These are phyloP conservation scores for Cottoperca gobio DNA, from an alignment of 2,797 vertebrate species.

Conservation along the genomic window DNA sequence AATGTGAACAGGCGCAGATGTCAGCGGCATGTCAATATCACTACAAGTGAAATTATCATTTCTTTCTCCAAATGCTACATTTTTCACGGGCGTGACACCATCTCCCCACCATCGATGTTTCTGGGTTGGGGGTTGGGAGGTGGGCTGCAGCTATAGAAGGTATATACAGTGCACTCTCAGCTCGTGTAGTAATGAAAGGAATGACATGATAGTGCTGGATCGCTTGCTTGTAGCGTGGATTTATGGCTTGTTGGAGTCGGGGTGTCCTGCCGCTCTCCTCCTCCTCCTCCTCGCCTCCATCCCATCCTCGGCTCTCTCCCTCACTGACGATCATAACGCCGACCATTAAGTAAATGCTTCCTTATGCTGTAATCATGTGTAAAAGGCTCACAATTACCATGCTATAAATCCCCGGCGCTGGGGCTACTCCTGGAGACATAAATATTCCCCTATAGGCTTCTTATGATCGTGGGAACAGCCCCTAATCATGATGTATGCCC, in stretches of 20 bases:
- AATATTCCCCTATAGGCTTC: conserved; percentile 86
- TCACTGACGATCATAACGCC: conserved; percentile 64
- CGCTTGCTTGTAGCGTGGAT: conserved; percentile 66
- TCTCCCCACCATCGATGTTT: conserved; percentile 57
- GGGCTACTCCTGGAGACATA: conserved; percentile 80
- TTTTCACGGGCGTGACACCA: conserved; percentile 62
- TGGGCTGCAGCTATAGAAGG: conserved; percentile 33
- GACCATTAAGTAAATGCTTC: conserved; percentile 88
- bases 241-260: conserved; percentile 71
- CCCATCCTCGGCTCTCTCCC: conserved; percentile 47
- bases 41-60: conserved; percentile 50
- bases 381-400: conserved; percentile 87
- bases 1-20: conserved; percentile 70
- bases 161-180: conserved; percentile 58
- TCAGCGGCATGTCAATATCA: conserved; percentile 73
- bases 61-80: conserved; percentile 49
- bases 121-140: conserved; percentile 30
- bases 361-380: conserved; percentile 87
- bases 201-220: conserved; percentile 69
- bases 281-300: conserved; percentile 43
- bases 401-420: conserved; percentile 81
- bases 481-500: conserved; percentile 89
- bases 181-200: conserved; percentile 75
- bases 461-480: conserved; percentile 88
- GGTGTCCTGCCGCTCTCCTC: conserved; percentile 59